These are phyloP conservation scores for Dysmachus trigonus DNA, from an alignment of 2,888 invertebrate species.

Conservation along the genomic window DNA sequence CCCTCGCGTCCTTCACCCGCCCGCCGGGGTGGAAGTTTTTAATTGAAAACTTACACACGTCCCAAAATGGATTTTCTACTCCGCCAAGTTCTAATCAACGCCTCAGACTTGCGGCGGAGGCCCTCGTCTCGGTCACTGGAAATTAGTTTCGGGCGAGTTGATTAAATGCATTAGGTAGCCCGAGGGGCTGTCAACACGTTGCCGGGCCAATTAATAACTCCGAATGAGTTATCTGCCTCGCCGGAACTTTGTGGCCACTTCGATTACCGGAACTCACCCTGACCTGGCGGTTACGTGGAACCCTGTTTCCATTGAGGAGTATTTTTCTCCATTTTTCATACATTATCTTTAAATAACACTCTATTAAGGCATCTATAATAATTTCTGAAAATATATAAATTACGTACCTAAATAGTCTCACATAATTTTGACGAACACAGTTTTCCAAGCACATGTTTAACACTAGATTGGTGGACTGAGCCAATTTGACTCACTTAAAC, in stretches of 20 bases:
- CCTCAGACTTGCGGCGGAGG: background rate
- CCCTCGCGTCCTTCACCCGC: background rate
- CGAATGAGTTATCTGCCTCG: background rate
- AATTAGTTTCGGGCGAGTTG: constrained; percentile 31
- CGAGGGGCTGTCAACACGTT: constrained; percentile 13
- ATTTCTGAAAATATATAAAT: no score
- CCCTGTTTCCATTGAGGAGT: background rate
- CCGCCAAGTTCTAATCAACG: constrained; percentile 25
- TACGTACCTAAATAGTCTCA: no score
- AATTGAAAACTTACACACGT: constrained; percentile 39
- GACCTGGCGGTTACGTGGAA: background rate
- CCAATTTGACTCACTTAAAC: no score
- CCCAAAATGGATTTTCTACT: constrained; percentile 4
- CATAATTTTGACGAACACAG: no score
- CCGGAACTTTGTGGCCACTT: background rate
- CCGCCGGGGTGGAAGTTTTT: background rate
- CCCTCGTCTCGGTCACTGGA: background rate
- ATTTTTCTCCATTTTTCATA: no score
- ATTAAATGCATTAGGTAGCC: constrained; percentile 32
- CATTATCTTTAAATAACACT: no score
- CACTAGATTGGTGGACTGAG: no score
- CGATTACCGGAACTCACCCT: background rate
- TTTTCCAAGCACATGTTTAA: no score
- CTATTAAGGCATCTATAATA: no score
- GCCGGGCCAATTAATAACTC: constrained; percentile 35